Evolutionary conservation across 2,113 vertebrate genomes (phyloP).

Genomic region (Neomonachus schauinslandi): DNA sequence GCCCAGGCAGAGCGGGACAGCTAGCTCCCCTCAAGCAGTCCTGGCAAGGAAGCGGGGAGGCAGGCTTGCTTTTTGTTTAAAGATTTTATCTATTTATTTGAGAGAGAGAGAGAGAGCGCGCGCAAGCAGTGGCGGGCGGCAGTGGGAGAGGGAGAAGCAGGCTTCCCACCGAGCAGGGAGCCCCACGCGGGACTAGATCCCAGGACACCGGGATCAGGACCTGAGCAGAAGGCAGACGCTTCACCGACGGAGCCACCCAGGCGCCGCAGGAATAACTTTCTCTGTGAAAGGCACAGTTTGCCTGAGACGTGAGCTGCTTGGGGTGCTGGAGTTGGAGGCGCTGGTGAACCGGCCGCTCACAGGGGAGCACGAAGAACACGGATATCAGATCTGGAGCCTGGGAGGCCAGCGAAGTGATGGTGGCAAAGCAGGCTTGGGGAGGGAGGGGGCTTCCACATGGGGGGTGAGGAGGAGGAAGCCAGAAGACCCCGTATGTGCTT

Average conservation of each 20-base stretch:
- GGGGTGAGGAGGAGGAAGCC: not conserved
- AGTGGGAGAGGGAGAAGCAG: not conserved
- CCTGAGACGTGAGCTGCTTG: rapidly evolving
- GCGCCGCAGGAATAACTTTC: not conserved
- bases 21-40: too few relatives aligned
- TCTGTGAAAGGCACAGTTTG: not conserved
- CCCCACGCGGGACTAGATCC: too few relatives aligned
- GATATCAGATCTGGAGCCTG: not conserved
- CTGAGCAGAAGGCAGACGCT: not conserved
- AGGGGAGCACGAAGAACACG: rapidly evolving
- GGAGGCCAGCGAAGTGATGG: rapidly evolving
- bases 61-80: not conserved
- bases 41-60: too few relatives aligned
- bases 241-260: not conserved
- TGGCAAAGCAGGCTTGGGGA: not conserved
- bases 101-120: not conserved
- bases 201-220: too few relatives aligned
- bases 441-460: not conserved
- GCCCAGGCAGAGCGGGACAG: not conserved
- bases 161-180: not conserved
- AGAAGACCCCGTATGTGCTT: not conserved
- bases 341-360: rapidly evolving
- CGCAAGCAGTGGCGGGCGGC: not conserved
- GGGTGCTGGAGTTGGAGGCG: too few relatives aligned
- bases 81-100: not conserved